Base-by-base conservation (phyloP, 2,797 vertebrate genomes). In the Pterois miles region DNA sequence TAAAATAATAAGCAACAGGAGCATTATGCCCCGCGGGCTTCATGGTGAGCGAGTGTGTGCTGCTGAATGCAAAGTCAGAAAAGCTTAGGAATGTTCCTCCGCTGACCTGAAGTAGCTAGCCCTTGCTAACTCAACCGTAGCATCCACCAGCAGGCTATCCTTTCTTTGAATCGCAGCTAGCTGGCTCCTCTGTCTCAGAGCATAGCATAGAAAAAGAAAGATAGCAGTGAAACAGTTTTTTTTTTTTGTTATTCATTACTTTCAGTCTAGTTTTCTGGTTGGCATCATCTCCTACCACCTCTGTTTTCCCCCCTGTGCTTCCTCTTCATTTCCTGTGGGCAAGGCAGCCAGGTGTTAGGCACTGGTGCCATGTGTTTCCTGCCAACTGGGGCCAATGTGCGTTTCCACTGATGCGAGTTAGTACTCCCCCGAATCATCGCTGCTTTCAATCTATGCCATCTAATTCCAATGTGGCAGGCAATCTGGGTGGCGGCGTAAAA, bases 271-370 rank as follows among this genome's bases (percentile, higher is more conserved):
- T 91, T 91, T 82, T 62, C 83, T 80, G 60, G 74, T 80, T 92
- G 83, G 85, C 83, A 86, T 33, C 27, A 6, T 71, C 46, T 80
- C 79, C 75, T 12, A 18, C 64, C 23, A 53, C 77, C 74, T 77
- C 72, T 74, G 67, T 88, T 75, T 72, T 11, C 59, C 67, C 60
- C 36, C 60, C 31, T 53, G 68, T 29, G 85, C 71, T 86, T 91
- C 81, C 80, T 79, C 67, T 80, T 85, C 73, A 81, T 93, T 93
- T 94, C 91, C 92, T 94, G 76, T 91, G 88, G 86, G 91, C 78
- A 86, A 86, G 78, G 57, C 80, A 82, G 74, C 91, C 94, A 94
- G 93, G 92, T 95, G 94, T 94, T 94, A 83, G 88, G 87, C 93
- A 81, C 23, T 36, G 74, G 78, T 90, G 87, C 86, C 88, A 82